Base-by-base conservation (phyloP, 2,113 vertebrate species). In the Ptychochromis oligacanthus region DNA sequence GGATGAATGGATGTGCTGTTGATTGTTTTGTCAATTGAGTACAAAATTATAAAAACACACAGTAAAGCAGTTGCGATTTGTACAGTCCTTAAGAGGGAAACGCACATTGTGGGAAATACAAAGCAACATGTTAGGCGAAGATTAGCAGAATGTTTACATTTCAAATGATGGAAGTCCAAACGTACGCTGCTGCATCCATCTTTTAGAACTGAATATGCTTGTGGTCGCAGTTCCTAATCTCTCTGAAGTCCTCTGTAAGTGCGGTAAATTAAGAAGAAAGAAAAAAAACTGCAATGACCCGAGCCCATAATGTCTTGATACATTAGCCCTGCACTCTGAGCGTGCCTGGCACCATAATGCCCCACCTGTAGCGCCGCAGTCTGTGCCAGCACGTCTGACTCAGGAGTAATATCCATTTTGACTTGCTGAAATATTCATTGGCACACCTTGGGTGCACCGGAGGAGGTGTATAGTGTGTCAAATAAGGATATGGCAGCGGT, bases 341-440 rank as follows among this genome's bases (percentile, higher is more conserved):
- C 67, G 20, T 77, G 78, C 82, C 82, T 57, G 75, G 58, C 82
- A 81, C 89, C 46, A 54, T 90, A 90, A 89, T 89, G 79, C 80
- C 56, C 82, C 91, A 93, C 87, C 89, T 91, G 93, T 89, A 76
- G 88, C 43, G 24, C 80, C 22, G 80, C 84, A 76, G 79, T 43
- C 79, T 90, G 82, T 88, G 89, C 92, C 91, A 88, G 81, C 65
- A 86, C 55, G 31, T 90, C 83, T 89, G 84, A 90, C 87, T 87
- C 81, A 78, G 88, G 93, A 92, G 88, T 90, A 87, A 94, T 87
- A 91, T 91, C 92, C 89, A 85, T 91, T 94, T 90, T 93, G 87
- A 94, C 85, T 84, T 60, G 49, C 84, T 96, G 88, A 95, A 95
- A 95, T 95, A 95, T 96, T 94, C 93, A 95, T 93, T 86, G 89